Conservation (phyloP, 2,113 vertebrate genomes). For the Origma solitaria region DNA sequence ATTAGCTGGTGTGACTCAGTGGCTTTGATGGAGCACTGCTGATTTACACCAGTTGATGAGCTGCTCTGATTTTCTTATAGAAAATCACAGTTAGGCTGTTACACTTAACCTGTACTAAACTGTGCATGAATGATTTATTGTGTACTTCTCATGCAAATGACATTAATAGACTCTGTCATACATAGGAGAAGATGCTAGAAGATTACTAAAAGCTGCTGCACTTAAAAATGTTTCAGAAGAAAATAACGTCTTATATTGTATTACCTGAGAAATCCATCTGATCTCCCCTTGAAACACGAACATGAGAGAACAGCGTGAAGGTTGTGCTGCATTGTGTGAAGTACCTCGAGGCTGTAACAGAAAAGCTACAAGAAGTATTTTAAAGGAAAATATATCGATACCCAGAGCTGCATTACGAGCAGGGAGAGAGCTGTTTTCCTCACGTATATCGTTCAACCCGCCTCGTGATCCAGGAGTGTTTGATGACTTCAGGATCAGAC, state of each 20-base stretch:
- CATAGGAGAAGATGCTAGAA: constrained; percentile 41
- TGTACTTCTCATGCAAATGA: constrained; percentile 63
- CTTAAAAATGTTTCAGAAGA: constrained; percentile 40
- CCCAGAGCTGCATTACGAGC: background rate
- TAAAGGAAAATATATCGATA: background rate
- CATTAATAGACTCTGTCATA: constrained; percentile 59
- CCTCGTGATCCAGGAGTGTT: constrained; percentile 26
- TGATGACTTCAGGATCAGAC: constrained; percentile 48
- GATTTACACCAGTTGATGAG: constrained; percentile 49
- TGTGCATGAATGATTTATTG: constrained; percentile 59
- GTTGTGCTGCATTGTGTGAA: background rate
- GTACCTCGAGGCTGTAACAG: background rate
- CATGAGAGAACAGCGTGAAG: background rate
- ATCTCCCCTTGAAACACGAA: background rate
- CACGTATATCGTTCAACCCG: background rate
- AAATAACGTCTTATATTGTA: background rate
- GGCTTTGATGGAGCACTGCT: constrained; percentile 29
- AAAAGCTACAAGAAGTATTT: constrained; percentile 4
- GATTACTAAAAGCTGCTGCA: constrained; percentile 51
- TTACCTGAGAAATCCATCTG: background rate
- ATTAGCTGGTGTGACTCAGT: constrained; percentile 35
- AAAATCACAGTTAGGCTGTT: constrained; percentile 46
- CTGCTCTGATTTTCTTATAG: constrained; percentile 32
- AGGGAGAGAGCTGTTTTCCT: background rate
- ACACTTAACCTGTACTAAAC: constrained; percentile 60